Percentiles rank a stretch among this genome's conserved stretches.
Conservation (phyloP, 2,113 vertebrate species). For the Oxyruncus cristatus region DNA sequence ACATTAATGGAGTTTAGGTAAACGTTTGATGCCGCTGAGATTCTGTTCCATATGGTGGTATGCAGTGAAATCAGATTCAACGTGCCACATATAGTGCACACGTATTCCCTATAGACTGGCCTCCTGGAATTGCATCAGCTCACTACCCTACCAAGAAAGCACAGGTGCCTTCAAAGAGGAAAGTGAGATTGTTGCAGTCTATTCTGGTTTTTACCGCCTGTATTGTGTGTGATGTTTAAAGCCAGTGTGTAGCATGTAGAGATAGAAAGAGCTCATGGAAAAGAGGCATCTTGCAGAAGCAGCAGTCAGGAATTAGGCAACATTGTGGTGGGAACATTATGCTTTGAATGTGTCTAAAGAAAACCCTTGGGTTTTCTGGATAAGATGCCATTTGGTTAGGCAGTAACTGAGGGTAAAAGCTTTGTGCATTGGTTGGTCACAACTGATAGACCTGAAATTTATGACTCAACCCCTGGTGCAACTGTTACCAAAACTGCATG, state of each 20-base stretch:
- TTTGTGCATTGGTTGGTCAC: background rate
- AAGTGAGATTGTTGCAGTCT: background rate
- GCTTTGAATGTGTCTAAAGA: background rate
- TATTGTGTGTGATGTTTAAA: background rate
- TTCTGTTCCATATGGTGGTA: conserved; percentile 55
- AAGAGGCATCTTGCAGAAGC: rapidly evolving
- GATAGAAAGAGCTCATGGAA: background rate
- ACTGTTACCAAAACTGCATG: rapidly evolving
- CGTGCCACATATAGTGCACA: background rate
- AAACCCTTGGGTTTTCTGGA: background rate
- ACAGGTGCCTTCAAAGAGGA: background rate
- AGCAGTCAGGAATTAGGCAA: background rate
- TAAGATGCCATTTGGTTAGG: background rate
- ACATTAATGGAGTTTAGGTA: conserved; percentile 69
- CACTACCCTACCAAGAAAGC: background rate
- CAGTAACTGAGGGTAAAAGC: background rate
- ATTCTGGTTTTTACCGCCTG: background rate
- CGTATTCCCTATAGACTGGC: background rate
- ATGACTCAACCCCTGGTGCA: background rate
- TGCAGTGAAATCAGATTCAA: background rate
- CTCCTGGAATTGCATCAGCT: background rate
- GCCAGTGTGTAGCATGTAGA: rapidly evolving
- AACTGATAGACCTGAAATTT: background rate
- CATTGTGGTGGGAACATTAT: background rate
- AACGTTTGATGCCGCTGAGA: conserved; percentile 62